Conservation (phyloP, 37 sponge, comb jelly and placozoan genomes). For the Sycon ciliatum region DNA sequence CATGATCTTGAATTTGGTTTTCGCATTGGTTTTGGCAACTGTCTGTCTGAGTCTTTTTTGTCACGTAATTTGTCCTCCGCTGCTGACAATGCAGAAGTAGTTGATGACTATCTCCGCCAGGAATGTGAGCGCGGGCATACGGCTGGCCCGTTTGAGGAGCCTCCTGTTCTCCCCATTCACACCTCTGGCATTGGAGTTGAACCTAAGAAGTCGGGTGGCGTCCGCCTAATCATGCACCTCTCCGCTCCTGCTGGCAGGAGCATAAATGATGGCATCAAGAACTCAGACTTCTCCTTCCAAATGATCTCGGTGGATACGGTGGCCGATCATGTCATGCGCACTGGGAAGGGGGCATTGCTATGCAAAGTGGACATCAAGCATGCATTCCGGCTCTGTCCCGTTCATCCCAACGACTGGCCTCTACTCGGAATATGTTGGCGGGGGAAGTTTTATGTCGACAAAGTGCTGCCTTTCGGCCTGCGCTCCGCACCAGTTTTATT, state of each 20-base stretch:
- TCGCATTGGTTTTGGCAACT: too few relatives aligned
- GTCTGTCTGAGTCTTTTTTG: too few relatives aligned
- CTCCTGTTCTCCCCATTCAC: conserved; percentile 23
- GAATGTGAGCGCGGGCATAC: too few relatives aligned
- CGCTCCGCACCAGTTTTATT: conserved; percentile 18
- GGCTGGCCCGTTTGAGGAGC: conserved; percentile 15
- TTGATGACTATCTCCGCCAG: background rate
- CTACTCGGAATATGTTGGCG: conserved; percentile 22
- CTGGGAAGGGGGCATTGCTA: conserved; percentile 14
- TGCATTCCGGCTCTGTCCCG: conserved; percentile 30
- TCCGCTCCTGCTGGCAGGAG: conserved; percentile 29
- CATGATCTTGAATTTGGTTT: too few relatives aligned
- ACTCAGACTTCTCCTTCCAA: background rate
- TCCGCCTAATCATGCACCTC: conserved; percentile 40
- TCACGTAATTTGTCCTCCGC: conserved; percentile 25
- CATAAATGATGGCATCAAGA: conserved; percentile 11
- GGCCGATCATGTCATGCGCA: background rate
- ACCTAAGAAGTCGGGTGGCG: conserved; percentile 28
- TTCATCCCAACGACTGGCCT: conserved; percentile 30
- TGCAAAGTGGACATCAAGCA: conserved; percentile 27
- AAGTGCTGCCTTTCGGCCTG: conserved; percentile 26
- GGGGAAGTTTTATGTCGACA: conserved; percentile 15
- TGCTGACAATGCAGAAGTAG: conserved; percentile 16
- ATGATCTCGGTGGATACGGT: conserved; percentile 3
- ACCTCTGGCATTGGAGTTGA: conserved; percentile 35